phyloP scores from a whole-genome alignment of 2,888 invertebrate species.

The Ectemnius continuus region DNA sequence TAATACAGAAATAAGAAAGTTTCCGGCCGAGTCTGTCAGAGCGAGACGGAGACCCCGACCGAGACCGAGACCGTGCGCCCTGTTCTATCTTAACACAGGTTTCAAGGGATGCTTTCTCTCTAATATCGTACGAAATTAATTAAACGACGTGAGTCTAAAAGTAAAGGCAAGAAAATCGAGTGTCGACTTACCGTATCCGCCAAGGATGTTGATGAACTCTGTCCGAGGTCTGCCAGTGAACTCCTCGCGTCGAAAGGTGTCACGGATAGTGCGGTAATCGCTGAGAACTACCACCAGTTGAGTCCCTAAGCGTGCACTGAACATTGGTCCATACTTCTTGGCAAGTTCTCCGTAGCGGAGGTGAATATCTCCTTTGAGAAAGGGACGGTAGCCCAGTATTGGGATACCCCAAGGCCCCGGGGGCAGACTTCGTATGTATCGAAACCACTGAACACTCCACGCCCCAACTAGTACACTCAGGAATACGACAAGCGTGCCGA shows the following conservation, averaged over 20 bases:
- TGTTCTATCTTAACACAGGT: no score
- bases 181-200: constrained; percentile 90
- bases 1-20: no score
- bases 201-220: constrained; percentile 90
- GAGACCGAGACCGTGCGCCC: no score
- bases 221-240: constrained; percentile 93
- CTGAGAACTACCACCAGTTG: constrained; percentile 91
- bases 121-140: no score
- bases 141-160: no score
- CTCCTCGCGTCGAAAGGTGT: constrained; percentile 91
- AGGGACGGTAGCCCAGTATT: constrained; percentile 89
- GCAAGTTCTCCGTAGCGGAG: constrained; percentile 88
- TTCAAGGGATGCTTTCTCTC: no score
- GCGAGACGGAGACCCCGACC: no score
- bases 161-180: not conserved
- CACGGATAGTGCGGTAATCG: constrained; percentile 91
- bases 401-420: constrained; percentile 95
- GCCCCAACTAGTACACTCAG: constrained; percentile 77
- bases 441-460: constrained; percentile 74
- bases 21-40: no score
- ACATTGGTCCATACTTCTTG: constrained; percentile 88
- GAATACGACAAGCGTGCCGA: constrained; percentile 78
- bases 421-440: constrained; percentile 81
- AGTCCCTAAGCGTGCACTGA: constrained; percentile 89
- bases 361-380: constrained; percentile 87